Percentiles rank a stretch among this genome's conserved stretches.
phyloP scores from a whole-genome alignment of 1,140 invertebrate species.

The Drosophila triauraria region DNA sequence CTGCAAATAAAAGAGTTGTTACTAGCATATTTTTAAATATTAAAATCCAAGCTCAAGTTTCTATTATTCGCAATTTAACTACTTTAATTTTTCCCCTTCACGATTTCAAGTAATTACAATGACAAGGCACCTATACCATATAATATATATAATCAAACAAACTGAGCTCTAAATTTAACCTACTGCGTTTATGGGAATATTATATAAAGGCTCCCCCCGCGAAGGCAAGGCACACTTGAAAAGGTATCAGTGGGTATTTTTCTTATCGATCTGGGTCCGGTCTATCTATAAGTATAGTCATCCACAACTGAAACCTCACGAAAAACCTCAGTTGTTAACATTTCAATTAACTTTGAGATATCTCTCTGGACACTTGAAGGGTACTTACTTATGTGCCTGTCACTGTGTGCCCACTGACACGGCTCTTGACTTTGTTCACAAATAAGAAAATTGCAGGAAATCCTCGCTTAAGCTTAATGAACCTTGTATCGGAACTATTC shows the following conservation, averaged over 20 bases:
- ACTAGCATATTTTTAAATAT: background rate
- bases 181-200: conserved; percentile 6
- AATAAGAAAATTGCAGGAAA: conserved; percentile 78
- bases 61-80: no score
- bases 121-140: background rate
- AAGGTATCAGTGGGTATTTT: conserved; percentile 6
- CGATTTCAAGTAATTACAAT: background rate
- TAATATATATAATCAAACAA: background rate
- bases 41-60: background rate
- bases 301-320: background rate
- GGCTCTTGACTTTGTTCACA: conserved; percentile 26
- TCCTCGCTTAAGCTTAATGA: conserved; percentile 70
- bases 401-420: background rate
- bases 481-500: conserved; percentile 36
- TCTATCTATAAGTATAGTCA: conserved; percentile 1
- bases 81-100: no score
- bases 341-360: conserved; percentile 35
- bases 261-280: conserved; percentile 21
- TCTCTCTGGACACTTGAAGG: conserved; percentile 21
- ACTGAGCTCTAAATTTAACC: background rate
- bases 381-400: conserved; percentile 8
- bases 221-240: background rate
- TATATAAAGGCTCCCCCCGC: conserved; percentile 8
- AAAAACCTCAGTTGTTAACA: conserved; percentile 14
- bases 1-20: no score